Evolutionary conservation across 2,888 invertebrate genomes (phyloP), one percentile per base, ranked within the genome.

Genomic region (Spicauda simplicius): DNA sequence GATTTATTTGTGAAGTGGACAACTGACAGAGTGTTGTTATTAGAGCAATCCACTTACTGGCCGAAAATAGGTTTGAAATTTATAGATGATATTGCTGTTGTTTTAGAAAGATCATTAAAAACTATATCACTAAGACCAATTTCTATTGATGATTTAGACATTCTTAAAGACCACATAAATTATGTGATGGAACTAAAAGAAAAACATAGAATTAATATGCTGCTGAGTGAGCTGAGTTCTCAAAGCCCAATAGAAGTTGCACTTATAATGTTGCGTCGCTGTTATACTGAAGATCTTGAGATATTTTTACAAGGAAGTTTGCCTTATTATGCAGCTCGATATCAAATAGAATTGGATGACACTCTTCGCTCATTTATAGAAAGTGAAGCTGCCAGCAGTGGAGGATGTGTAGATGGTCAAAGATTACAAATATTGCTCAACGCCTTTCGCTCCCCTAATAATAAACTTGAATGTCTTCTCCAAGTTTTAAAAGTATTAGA

Each of bases 41-140:
- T 93, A 53, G 93, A 94, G 76, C 85, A 89, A 69, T 91, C 93
- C 41, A 74, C 81, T 66, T 92, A 92, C 77, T 94, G 93, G 93
- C 93, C 93, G 30, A 93, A 93, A 83, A 91, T 93, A 71, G 93
- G 93, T 1, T 76, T 90, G 8, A 93, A 90, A 76, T 92, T 91
- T 73, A 83, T 90, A 72, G 87, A 89, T 73, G 87, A 90, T 74
- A 81, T 92, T 57, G 79, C 83, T 69, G 70, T 71, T 64, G 85
- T 92, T 56, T 75, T 93, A 59, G 87, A 90, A 78, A 79, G 75
- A 48, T 91, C 91, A 50, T 73, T 88, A 63, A 90, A 86, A 79
- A 83, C 84, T 16, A 86, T 92, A 70, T 77, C 84, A 61, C 73
- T 93, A 53, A 80, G 88, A 69, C 93, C 92, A 54, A 82, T 89